Evolutionary conservation across 2,113 vertebrate species (phyloP).

Genomic region (Myrmecophaga tridactyla): DNA sequence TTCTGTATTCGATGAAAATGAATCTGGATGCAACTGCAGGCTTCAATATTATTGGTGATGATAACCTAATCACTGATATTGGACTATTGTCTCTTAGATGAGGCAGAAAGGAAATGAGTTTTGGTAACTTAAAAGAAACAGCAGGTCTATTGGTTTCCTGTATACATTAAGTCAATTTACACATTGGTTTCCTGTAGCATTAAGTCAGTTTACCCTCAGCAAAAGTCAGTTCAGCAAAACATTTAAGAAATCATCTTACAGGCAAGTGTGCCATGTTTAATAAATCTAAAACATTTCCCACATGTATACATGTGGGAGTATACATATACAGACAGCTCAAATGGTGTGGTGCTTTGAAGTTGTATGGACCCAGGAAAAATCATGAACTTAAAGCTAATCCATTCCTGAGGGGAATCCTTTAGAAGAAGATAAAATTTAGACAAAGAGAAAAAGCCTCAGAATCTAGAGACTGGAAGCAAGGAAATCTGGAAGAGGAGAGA

Average conservation of each 20-base stretch:
- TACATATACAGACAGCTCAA: background rate
- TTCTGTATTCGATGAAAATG: background rate
- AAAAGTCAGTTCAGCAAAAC: conserved; percentile 13
- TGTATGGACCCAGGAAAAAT: too few species aligned
- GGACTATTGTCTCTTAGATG: background rate
- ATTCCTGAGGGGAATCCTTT: too few species aligned
- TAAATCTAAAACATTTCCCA: conserved; percentile 33
- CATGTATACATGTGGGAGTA: background rate
- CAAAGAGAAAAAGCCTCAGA: too few species aligned
- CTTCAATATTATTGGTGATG: conserved; percentile 13
- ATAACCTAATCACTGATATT: conserved; percentile 14
- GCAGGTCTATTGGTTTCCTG: background rate
- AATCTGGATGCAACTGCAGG: background rate
- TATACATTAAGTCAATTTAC: conserved; percentile 30
- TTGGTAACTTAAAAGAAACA: conserved; percentile 53
- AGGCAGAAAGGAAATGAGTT: conserved; percentile 40
- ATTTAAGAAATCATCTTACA: conserved; percentile 40
- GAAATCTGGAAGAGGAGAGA: too few species aligned
- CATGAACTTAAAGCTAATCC: too few species aligned
- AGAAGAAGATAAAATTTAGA: too few species aligned
- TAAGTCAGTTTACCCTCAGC: conserved; percentile 16
- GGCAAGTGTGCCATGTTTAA: background rate
- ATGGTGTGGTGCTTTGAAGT: background rate
- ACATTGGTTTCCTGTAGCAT: conserved; percentile 17
- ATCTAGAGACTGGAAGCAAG: too few species aligned